These are phyloP conservation scores for Channa maculata DNA, from an alignment of 2,113 vertebrate genomes.

Conservation along the genomic window DNA sequence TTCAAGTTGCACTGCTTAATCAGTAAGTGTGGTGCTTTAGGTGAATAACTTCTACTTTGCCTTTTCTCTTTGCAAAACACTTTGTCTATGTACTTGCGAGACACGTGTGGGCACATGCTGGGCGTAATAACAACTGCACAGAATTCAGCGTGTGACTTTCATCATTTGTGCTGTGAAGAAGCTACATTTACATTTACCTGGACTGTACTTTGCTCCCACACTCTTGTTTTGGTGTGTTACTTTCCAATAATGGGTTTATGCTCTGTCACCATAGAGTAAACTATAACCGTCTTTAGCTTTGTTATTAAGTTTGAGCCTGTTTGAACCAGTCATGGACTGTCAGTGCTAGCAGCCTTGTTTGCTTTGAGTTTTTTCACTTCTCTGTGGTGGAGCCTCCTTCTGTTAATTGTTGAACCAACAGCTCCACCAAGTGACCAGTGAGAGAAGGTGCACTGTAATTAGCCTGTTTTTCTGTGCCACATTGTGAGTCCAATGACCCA, in stretches of 20 bases:
- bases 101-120: not conserved
- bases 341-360: constrained; percentile 17
- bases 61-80: not conserved
- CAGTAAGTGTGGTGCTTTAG: constrained; percentile 85
- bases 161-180: not conserved
- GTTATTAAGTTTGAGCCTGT: constrained; percentile 31
- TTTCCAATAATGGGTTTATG: rapidly evolving
- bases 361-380: constrained; percentile 34
- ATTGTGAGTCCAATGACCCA: not conserved
- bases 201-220: not conserved
- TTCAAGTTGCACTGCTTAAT: constrained; percentile 93
- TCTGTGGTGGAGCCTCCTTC: not conserved
- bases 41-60: not conserved
- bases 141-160: not conserved
- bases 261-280: not conserved
- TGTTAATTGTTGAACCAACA: constrained; percentile 35
- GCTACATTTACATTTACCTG: not conserved
- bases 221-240: too few species aligned
- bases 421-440: constrained; percentile 65
- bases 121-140: not conserved
- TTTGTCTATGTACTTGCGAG: not conserved
- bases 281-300: not conserved
- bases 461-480: not conserved
- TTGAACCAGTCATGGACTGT: constrained; percentile 46
- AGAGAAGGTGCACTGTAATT: not conserved